These are phyloP conservation scores for Nesoenas mayeri DNA, from an alignment of 2,113 vertebrate genomes.

Conservation along the genomic window DNA sequence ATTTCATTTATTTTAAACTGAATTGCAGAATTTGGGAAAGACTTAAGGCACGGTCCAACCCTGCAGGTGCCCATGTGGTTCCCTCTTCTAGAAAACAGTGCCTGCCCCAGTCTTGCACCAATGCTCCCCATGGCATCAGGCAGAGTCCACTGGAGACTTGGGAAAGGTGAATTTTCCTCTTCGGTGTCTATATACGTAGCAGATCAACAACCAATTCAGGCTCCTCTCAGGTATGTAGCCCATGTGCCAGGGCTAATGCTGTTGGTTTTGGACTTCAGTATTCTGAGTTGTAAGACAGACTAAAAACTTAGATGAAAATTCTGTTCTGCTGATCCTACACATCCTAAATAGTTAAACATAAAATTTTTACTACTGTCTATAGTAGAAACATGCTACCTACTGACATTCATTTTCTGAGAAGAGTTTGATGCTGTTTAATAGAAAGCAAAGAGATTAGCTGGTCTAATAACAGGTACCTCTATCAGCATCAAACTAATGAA, in stretches of 20 bases:
- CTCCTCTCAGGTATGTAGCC: fast-evolving
- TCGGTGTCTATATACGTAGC: neutral
- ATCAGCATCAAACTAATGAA: neutral
- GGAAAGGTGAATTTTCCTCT: neutral
- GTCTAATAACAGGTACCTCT: neutral
- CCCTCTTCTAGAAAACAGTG: fast-evolving
- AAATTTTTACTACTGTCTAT: neutral
- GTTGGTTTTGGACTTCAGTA: neutral
- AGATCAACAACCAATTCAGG: neutral
- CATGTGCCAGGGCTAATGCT: neutral
- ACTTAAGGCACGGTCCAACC: neutral
- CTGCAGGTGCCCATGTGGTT: neutral
- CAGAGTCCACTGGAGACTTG: too few species aligned
- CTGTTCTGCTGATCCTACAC: neutral
- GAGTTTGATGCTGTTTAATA: neutral
- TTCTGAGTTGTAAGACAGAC: neutral
- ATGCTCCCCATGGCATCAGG: fast-evolving
- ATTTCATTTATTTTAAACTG: neutral
- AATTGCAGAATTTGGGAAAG: neutral
- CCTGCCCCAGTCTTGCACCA: neutral
- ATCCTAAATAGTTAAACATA: neutral
- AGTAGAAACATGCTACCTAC: neutral
- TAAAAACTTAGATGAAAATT: neutral
- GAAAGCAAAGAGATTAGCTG: neutral
- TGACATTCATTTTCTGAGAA: neutral